These are phyloP conservation scores for Dipodomys stephensi DNA, from an alignment of 2,113 vertebrate species.

Conservation along the genomic window DNA sequence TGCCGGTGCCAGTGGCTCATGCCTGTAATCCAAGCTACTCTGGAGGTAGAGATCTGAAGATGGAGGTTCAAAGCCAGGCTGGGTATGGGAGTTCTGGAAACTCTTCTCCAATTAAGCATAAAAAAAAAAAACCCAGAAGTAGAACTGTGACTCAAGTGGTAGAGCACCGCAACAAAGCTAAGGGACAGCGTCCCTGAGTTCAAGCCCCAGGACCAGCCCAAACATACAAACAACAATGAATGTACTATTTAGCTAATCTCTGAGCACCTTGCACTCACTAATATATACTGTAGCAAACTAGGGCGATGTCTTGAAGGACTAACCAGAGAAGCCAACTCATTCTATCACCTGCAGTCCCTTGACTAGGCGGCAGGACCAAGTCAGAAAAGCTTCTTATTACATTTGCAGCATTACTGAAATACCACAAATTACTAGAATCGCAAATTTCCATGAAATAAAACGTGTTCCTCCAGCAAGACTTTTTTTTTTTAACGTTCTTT, in stretches of 20 bases:
- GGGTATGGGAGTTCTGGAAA: too few species aligned
- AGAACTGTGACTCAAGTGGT: too few species aligned
- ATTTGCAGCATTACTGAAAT: constrained; percentile 30
- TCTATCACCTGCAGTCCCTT: not conserved
- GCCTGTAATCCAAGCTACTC: not conserved
- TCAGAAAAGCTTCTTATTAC: constrained; percentile 53
- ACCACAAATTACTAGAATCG: not conserved
- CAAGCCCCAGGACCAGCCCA: too few species aligned
- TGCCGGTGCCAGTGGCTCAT: not conserved
- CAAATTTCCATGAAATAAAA: not conserved
- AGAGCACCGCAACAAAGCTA: too few species aligned
- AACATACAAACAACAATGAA: too few species aligned
- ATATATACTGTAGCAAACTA: not conserved
- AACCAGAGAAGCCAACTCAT: not conserved
- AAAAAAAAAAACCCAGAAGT: not conserved
- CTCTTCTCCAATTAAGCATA: not conserved
- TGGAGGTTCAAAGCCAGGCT: too few species aligned
- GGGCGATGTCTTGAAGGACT: not conserved
- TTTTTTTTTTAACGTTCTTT: not conserved
- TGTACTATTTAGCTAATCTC: not conserved
- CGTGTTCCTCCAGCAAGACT: not conserved
- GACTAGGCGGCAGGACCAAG: constrained; percentile 54
- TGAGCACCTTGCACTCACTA: constrained; percentile 49
- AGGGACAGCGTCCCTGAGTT: too few species aligned
- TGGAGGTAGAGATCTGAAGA: too few species aligned